Evolutionary conservation across 2,797 vertebrate genomes (phyloP), one percentile per base, ranked within the genome.

Genomic region (Clarias fuscus): DNA sequence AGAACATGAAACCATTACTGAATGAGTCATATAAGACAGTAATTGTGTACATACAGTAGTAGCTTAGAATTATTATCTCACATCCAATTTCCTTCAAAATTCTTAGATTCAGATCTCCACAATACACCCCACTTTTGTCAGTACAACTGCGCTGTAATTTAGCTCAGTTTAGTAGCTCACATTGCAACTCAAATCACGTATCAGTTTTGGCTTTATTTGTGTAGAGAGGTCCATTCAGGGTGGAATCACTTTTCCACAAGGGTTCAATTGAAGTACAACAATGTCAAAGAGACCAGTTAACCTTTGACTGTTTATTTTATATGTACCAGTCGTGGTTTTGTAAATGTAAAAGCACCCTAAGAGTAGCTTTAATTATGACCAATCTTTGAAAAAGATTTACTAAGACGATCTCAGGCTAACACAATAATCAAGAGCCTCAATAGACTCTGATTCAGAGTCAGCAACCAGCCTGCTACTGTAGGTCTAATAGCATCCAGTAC

Each of bases 331-430:
- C 13, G 48, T 53, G 48, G 48, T 13, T 53, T 53, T 61, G 8
- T 30, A 61, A 20, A 79, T 79, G 33, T 24, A 11, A 79, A 40
- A 62, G 77, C 33, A 62, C 33, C 13, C 22, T n/a, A 3, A 79
- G 30, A 11, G 58, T 7, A 2, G 24, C 2, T 30, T 37, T 61
- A 61, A 37, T 61, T 61, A 27, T 61, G 58, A 78, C 8, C 20
- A 86, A 88, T 78, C 85, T 75, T 77, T 82, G 82, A 70, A 68
- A 70, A 10, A 43, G 11, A 43, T 27, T 56, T 18, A 27, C 22
- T 48, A 73, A 75, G 24, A 22, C 18, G 11, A 48, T 73, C 48
- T 73, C 37, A 72, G 70, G 40, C 20, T 10, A 24, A 13, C 22
- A 72, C 20, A 72, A 20, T 2, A 15, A 40, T 22, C 20, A 7